Base-by-base conservation (phyloP, 2,888 invertebrate genomes). In the Hydroisotoma schaefferi region DNA sequence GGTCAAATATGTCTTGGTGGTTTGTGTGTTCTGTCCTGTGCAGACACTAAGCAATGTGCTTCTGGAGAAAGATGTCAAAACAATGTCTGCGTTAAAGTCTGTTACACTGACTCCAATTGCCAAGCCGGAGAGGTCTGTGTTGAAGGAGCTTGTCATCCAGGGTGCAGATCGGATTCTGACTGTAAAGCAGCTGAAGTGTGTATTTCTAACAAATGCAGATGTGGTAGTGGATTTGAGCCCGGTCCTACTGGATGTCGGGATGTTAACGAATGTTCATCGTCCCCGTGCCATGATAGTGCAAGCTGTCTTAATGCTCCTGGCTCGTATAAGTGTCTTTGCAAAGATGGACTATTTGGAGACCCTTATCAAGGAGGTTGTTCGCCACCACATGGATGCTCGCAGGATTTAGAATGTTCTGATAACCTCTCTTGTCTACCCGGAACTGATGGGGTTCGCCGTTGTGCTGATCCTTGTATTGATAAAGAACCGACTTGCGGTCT, bases 21-120 rank as follows among this genome's bases (percentile, higher is more conserved):
- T 53, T 82, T 86, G 69, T 93, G 93, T 73, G 87, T 86, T 75
- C 82, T 88, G 37, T 86, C 88, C 3, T 93, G 93, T 74, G 85
- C 86, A 64, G 85, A 84, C 63, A 80, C 81, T 1, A 63, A 59
- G 20, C 81, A 83, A 23, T 93, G 92, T 75, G 92, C 91, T 0
- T 83, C 87, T 43, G 92, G 92, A 15, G 93, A 93, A 78, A 83
- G 87, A 63, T 93, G 93, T 74, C 85, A 87, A 71, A 86, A 83
- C 68, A 73, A 73, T 51, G 82, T 86, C 67, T 93, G 92, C 74
- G 83, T 86, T 22, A 92, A 91, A 80, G 84, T 92, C 33, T 93
- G 93, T 75, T 91, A 90, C 75, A 86, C 88, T 10, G 91, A 91
- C 75, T 90, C 88, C 74, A 94, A 93, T 75, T 94, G 94, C 74